These are phyloP conservation scores for Salarias fasciatus DNA, from an alignment of 2,797 vertebrate genomes.

Conservation along the genomic window DNA sequence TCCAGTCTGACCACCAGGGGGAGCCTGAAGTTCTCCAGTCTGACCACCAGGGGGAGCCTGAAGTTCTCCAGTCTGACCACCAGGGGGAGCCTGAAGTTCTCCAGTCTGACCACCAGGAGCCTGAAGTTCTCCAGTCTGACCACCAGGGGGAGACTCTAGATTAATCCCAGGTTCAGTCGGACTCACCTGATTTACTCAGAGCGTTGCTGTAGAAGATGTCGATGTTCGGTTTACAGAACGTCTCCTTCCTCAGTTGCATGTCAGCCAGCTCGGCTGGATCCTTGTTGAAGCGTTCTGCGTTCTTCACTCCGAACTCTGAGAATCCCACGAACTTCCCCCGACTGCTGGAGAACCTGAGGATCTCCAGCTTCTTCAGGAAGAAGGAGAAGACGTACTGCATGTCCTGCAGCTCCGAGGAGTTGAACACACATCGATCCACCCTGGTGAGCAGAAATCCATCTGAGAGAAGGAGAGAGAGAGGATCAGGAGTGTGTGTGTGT, in stretches of 20 bases:
- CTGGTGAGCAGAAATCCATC: conserved; percentile 1
- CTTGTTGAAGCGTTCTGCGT: accelerated
- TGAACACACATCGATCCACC: neutral
- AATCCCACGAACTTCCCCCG: conserved; percentile 39
- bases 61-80: too few species aligned
- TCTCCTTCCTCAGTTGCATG: accelerated
- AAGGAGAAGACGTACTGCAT: accelerated
- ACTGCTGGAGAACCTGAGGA: neutral
- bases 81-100: too few species aligned
- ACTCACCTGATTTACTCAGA: conserved; percentile 54
- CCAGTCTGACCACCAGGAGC: too few species aligned
- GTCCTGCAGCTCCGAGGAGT: conserved; percentile 26
- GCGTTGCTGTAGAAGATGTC: accelerated
- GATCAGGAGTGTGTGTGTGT: too few species aligned
- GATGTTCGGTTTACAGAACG: neutral
- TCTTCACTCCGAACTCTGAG: neutral
- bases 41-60: neutral
- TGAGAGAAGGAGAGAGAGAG: too few species aligned
- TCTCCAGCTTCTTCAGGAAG: neutral
- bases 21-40: too few species aligned
- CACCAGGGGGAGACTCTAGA: too few species aligned
- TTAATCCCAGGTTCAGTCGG: too few species aligned
- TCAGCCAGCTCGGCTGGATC: accelerated
- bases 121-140: too few species aligned
- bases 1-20: too few species aligned